Evolutionary conservation across 1,140 invertebrate genomes (phyloP).

Genomic region (Drosophila gunungcola): DNA sequence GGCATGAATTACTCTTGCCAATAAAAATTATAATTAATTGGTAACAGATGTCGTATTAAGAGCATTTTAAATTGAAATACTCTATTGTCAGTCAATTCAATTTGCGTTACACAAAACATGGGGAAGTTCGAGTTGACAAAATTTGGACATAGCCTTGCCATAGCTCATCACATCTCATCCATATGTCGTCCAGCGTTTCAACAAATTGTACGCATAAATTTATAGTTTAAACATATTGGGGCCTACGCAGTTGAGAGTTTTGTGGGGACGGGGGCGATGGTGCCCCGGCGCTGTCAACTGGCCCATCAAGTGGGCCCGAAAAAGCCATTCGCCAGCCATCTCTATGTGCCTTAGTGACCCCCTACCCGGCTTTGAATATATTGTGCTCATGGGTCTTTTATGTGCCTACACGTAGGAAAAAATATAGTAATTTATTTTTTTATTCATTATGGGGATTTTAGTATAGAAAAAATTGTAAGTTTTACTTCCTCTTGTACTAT

Average conservation of each 20-base stretch:
- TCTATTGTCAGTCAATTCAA: conserved; percentile 26
- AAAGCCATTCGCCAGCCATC: conserved; percentile 16
- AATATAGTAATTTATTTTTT: background rate
- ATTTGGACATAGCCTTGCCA: conserved; percentile 46
- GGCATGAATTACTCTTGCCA: background rate
- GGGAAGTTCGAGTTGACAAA: conserved; percentile 28
- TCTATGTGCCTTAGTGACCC: conserved; percentile 47
- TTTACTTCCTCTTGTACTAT: no score
- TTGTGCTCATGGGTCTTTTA: conserved; percentile 21
- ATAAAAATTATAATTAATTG: background rate
- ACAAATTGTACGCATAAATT: conserved; percentile 65
- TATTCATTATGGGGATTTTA: background rate
- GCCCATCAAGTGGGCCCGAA: conserved; percentile 47
- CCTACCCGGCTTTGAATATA: conserved; percentile 52
- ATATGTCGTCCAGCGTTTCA: conserved; percentile 41
- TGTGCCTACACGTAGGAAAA: conserved; percentile 15
- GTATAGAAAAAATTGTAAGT: no score
- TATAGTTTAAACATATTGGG: conserved; percentile 45
- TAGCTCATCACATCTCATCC: conserved; percentile 29
- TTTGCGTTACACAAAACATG: conserved; percentile 7
- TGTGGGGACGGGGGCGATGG: background rate
- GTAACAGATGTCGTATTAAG: conserved; percentile 15
- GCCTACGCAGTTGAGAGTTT: conserved; percentile 50
- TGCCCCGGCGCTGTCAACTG: conserved; percentile 36
- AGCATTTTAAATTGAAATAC: conserved; percentile 1